Percentiles rank a stretch among this genome's conserved stretches.
phyloP scores from a whole-genome alignment of 2,797 vertebrate species.

The Discoglossus pictus region DNA sequence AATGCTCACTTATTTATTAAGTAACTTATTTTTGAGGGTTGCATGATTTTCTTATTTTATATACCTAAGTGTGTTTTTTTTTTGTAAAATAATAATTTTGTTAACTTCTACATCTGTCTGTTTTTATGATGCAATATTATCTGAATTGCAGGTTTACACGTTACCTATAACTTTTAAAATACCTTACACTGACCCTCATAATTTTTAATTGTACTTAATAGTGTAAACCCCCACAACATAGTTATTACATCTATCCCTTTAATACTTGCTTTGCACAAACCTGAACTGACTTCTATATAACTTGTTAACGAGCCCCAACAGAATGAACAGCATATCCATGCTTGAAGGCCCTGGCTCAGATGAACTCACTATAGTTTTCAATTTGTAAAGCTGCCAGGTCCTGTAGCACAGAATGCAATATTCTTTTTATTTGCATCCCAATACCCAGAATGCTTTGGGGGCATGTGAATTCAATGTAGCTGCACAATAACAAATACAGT shows the following conservation, averaged over 20 bases:
- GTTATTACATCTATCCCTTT: background rate
- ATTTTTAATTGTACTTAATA: too few species aligned
- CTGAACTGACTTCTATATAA: conserved; percentile 3
- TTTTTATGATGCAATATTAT: too few species aligned
- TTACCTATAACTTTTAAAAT: too few species aligned
- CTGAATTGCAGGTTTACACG: too few species aligned
- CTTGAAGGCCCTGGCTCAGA: conserved; percentile 18
- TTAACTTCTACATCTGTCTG: too few species aligned
- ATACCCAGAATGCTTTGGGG: conserved; percentile 4
- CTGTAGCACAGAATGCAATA: background rate
- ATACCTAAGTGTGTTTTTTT: too few species aligned
- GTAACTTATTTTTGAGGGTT: too few species aligned
- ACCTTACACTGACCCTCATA: too few species aligned
- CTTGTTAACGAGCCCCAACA: conserved; percentile 21
- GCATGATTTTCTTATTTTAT: too few species aligned
- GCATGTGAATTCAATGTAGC: conserved; percentile 13
- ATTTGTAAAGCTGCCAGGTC: background rate
- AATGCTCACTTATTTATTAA: too few species aligned
- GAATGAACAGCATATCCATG: conserved; percentile 7
- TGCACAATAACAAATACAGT: too few species aligned
- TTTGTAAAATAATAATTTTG: too few species aligned
- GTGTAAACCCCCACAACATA: background rate
- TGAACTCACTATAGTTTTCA: conserved; percentile 8
- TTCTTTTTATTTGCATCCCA: conserved; percentile 1
- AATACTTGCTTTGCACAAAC: conserved; percentile 8